Conservation (phyloP, 2,888 invertebrate genomes). For the Meganola albula region DNA sequence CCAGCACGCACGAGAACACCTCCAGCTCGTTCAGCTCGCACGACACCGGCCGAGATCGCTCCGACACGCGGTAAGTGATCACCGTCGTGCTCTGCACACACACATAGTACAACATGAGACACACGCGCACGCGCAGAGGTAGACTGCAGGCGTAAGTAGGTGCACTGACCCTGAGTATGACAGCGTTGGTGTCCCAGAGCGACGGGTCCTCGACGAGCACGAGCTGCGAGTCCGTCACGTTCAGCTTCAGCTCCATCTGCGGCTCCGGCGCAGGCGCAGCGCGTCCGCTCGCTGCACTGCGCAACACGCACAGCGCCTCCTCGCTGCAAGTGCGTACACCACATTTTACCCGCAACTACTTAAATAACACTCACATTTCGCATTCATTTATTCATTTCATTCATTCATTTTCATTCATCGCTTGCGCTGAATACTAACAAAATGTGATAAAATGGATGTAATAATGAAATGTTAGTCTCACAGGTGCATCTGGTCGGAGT, state of each 20-base stretch:
- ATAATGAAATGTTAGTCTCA: too few relatives aligned
- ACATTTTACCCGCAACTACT: too few relatives aligned
- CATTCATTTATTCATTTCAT: too few relatives aligned
- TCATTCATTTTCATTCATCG: too few relatives aligned
- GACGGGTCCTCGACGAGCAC: conserved; percentile 95
- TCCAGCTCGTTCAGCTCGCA: conserved; percentile 94
- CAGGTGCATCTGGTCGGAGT: conserved; percentile 47
- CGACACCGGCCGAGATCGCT: conserved; percentile 85
- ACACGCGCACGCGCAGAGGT: too few relatives aligned
- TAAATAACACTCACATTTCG: too few relatives aligned
- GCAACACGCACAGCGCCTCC: conserved; percentile 23
- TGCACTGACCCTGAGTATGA: conserved; percentile 85
- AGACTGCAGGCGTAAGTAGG: too few relatives aligned
- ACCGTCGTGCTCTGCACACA: conserved; percentile 87
- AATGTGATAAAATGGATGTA: too few relatives aligned
- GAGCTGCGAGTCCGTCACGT: conserved; percentile 96
- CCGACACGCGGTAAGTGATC: conserved; percentile 85
- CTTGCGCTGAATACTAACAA: too few relatives aligned
- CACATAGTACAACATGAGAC: not conserved
- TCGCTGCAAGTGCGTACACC: too few relatives aligned
- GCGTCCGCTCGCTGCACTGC: conserved; percentile 11
- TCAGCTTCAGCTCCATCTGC: conserved; percentile 91
- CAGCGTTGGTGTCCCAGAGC: conserved; percentile 93
- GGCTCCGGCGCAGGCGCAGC: conserved; percentile 20
- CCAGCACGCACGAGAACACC: conserved; percentile 94